Base-by-base conservation (phyloP, 92 coral and sea anemone species). In the Epizoanthus fatuus region DNA sequence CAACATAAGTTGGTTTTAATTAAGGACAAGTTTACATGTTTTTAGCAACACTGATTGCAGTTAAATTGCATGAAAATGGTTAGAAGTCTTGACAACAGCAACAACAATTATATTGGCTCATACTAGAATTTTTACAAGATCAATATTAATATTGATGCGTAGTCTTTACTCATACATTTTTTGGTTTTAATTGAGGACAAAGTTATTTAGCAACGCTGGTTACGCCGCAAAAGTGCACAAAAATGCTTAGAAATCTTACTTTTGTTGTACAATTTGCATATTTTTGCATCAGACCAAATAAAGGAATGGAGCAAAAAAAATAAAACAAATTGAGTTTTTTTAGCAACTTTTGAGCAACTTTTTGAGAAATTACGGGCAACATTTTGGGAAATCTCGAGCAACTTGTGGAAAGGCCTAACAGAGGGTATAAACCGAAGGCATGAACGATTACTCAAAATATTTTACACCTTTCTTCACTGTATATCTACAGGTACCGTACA, bases 31-130 rank as follows among this genome's bases (percentile, higher is more conserved):
- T 16, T 68, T 83, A 56, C 84, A 44, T 79, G 84, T 79, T 79
- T 44, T 63, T 63, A 63, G 84, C 84, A 63, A 79, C 73, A 44
- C 56, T 63, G 84, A 79, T 79, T 79, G 84, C 79, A 83, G 87
- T 71, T 82, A 71, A 71, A 71, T 83, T 83, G 63, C 87, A 57
- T 71, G 87, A 71, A 71, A 57, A 83, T 83, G 58, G 87, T 70
- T 82, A 69, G 75, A 83, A 55, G 49, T 71, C 80, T 70, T 83
- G 71, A 70, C 59, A 83, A 83, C 14, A 82, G 79, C 86, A 82
- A 69, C 79, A 75, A 56, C 79, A 82, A 82, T 69, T 69, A 38
- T 55, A 69, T 69, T 82, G 79, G 86, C 79, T 82, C 69, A 70
- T 69, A n/a, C 29, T 69, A 82, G 45, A 82, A 82, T 82, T 82